A percentile compares a stretch with the other conserved stretches of the same genome.
phyloP scores from a whole-genome alignment of 2,113 vertebrate species.

The Esox niger region DNA sequence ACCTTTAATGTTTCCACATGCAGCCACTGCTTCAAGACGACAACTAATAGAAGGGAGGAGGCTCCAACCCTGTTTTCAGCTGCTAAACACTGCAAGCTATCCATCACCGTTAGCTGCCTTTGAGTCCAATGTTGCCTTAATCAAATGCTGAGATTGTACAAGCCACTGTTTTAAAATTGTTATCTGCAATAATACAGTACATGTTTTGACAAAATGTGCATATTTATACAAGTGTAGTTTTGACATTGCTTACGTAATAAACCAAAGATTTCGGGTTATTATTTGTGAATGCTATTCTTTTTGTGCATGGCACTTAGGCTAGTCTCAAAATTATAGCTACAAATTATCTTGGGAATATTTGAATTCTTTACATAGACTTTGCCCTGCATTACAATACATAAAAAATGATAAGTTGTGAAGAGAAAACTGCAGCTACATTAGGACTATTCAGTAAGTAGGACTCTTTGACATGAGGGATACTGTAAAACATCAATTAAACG shows the following conservation, averaged over 20 bases:
- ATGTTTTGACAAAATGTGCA: slow-evolving; percentile 19
- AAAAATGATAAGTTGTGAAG: no score
- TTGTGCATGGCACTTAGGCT: background rate
- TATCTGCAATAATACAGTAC: background rate
- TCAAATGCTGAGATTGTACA: slow-evolving; percentile 2
- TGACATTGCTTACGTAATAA: slow-evolving; percentile 18
- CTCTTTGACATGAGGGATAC: no score
- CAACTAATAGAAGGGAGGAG: slow-evolving; percentile 29
- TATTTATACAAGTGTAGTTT: slow-evolving; percentile 36
- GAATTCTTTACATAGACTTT: background rate
- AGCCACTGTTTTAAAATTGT: background rate
- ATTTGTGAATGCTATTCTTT: background rate
- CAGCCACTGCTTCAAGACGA: slow-evolving; percentile 68
- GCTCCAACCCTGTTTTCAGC: background rate
- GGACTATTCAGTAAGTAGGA: no score
- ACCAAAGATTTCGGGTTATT: background rate
- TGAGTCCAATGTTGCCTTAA: slow-evolving; percentile 1
- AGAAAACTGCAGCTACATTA: no score
- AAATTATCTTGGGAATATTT: no score
- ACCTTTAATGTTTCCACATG: slow-evolving; percentile 23
- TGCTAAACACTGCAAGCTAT: background rate
- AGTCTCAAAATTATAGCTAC: no score
- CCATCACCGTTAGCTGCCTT: background rate
- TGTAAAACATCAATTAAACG: no score
- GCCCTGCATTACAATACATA: background rate